Base-by-base conservation (phyloP, 2,888 invertebrate genomes). In the Anthrax anthrax region DNA sequence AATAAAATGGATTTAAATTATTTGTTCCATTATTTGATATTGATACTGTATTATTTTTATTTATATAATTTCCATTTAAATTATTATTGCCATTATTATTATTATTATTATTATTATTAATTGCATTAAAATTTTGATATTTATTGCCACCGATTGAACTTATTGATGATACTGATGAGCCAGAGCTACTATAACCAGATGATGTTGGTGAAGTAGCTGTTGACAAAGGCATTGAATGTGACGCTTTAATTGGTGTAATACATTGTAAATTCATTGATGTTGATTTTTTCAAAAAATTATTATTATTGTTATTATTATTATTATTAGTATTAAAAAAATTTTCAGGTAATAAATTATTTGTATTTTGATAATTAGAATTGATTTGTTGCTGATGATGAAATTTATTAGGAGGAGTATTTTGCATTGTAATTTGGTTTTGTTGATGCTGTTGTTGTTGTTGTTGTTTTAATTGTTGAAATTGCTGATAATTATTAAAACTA, bases 1-100 rank as follows among this genome's bases (percentile, higher is more conserved):
- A 52, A 43, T 52, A 53, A 38, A 54, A 47, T 39, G 47, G 44
- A 43, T 51, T 50, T 4, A 47, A 39, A 47, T 52, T 48, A 40
- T 47, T 50, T 16, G 18, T 23, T 23, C 5, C 39, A 42, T n/a
- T 39, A 18, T 23, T 17, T 38, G 42, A 44, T n/a, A 39, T 8
- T 45, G 37, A 36, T 43, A 39, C 23, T 39, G 39, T 47, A 39
- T 39, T 18, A 19, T 19, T 39, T 39, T 37, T 43, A 43, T 42
- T 50, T 14, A 18, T 43, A 39, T 45, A 45, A 43, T 48, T 47
- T 37, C 3, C 32, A 17, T 51, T 52, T 42, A 49, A 46, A 10
- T 40, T 36, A 18, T 18, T 34, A n/a, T 39, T 32, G 17, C 36
- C 41, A 16, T 29, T 36, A 17, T 47, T 52, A 42, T 49, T 46